Evolutionary conservation across 2,888 invertebrate species (phyloP), one percentile per base, ranked within the genome.

Genomic region (Orthosia incerta): DNA sequence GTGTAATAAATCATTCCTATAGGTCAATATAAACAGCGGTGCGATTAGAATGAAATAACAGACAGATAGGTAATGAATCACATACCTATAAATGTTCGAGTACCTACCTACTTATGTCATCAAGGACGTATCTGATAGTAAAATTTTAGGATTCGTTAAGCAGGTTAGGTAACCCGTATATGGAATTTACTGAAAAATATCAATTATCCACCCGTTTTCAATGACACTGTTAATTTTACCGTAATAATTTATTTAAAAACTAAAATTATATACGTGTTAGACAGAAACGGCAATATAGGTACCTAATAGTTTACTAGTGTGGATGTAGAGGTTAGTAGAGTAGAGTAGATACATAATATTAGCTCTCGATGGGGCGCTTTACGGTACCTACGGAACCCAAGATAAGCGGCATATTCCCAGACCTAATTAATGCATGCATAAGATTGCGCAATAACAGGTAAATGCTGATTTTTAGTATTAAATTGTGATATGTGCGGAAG

Each of bases 381-480:
- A 39, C n/a, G 39, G 39, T 59, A 31, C 12, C 18, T 31, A 46
- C 60, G 26, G 51, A 69, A 3, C 45, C 26, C n/a, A 12, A 7
- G n/a, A 23, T 18, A 15, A n/a, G 15, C 15, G 13, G n/a, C 46
- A 55, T 45, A 45, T 39, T 12, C 12, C 39, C 16, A 26, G 26
- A n/a, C 15, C 9, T 23, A 16, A 31, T 57, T 18, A n/a, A n/a
- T n/a, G n/a, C 57, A 13, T 57, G 26, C 57, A 13, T 57, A 64
- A 57, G 0, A 20, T 65, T 66, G 74, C 20, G 66, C 65, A 74
- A 74, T 59, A 57, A 46, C 13, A 23, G 2, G 53, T 20, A 13
- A 61, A 26, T 48, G 39, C 23, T 46, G 50, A 46, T 74, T 57
- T 65, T n/a, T 16, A 20, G 64, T 74, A 73, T 48, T 23, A 39